These are phyloP conservation scores for Sminthopsis crassicaudata DNA, from an alignment of 2,113 vertebrate species.

Conservation along the genomic window DNA sequence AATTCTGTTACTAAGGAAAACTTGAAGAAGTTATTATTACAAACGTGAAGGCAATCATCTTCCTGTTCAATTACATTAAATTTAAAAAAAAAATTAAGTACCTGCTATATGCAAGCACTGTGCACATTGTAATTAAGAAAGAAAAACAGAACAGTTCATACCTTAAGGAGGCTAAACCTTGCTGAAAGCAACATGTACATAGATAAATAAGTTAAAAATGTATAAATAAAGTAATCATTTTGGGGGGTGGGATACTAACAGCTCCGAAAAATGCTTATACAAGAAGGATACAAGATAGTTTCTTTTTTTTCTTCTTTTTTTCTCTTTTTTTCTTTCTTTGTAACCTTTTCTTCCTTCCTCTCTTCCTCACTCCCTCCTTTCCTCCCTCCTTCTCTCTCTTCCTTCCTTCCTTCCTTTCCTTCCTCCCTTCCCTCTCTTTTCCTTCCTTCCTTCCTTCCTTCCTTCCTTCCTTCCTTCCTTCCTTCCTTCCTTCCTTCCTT, in stretches of 20 bases:
- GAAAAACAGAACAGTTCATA: neutral
- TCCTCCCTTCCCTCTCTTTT: neutral
- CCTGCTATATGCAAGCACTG: neutral
- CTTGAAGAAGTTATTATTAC: neutral
- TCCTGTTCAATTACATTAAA: neutral
- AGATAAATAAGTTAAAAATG: neutral
- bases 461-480: no score
- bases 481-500: no score
- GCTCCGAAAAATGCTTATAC: neutral
- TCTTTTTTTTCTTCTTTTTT: no score
- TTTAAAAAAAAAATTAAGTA: neutral
- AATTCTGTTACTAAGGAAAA: neutral
- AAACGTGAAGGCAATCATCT: neutral
- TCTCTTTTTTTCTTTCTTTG: neutral
- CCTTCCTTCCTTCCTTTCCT: neutral
- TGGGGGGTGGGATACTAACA: neutral
- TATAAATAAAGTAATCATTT: no score
- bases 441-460: neutral
- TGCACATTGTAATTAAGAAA: neutral
- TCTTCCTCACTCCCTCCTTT: no score
- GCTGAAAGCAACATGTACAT: neutral
- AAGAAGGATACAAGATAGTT: neutral
- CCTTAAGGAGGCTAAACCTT: neutral
- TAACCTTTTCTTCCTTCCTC: no score
- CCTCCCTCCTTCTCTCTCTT: no score